Evolutionary conservation across 2,888 invertebrate genomes (phyloP).

Genomic region (Acrocera orbiculus): DNA sequence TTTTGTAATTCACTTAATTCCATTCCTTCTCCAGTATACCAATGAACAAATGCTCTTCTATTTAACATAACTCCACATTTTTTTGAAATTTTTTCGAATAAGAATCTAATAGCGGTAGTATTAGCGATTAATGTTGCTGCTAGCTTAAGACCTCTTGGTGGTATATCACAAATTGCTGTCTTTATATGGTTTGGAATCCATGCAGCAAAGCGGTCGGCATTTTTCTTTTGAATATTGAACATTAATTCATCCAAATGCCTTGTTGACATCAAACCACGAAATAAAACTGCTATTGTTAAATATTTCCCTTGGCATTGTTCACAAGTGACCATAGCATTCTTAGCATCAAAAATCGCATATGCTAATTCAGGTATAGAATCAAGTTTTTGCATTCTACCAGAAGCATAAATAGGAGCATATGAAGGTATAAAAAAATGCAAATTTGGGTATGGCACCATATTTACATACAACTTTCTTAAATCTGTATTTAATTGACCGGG

Average conservation of each 20-base stretch:
- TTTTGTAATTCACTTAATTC: constrained; percentile 75
- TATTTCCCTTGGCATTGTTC: constrained; percentile 61
- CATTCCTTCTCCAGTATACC: constrained; percentile 80
- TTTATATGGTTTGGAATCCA: constrained; percentile 81
- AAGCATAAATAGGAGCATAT: constrained; percentile 56
- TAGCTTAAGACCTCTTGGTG: constrained; percentile 71
- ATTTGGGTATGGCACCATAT: constrained; percentile 82
- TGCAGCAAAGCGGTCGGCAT: constrained; percentile 50
- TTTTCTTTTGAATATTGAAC: constrained; percentile 60
- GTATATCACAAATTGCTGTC: constrained; percentile 68
- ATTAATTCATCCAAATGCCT: constrained; percentile 30
- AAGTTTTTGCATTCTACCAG: constrained; percentile 41
- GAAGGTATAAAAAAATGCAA: constrained; percentile 74
- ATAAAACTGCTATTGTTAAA: constrained; percentile 62
- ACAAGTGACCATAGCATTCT: constrained; percentile 67
- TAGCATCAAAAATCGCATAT: constrained; percentile 53
- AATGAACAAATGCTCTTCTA: constrained; percentile 66
- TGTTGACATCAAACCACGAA: constrained; percentile 38
- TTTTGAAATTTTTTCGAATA: constrained; percentile 58
- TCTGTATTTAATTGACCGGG: constrained; percentile 85
- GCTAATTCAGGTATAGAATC: constrained; percentile 56
- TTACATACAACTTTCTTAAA: constrained; percentile 66
- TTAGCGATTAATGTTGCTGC: constrained; percentile 74
- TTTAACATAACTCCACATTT: constrained; percentile 70
- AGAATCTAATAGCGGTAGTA: constrained; percentile 61